phyloP scores from a whole-genome alignment of 2,113 vertebrate species.

The Lycaon pictus region DNA sequence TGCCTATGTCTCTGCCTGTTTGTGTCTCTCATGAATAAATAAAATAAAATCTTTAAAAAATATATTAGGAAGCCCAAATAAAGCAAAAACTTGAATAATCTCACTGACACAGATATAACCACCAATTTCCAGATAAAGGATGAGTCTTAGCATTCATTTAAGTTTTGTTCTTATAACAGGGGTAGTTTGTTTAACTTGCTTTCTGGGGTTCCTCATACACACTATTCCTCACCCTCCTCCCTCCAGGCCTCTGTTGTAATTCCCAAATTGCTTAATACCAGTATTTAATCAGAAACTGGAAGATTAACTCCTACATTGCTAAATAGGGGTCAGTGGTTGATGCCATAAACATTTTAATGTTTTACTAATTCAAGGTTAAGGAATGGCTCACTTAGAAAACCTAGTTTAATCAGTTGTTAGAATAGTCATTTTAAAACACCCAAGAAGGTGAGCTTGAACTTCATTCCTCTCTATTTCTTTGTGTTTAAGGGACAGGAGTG shows the following conservation, averaged over 20 bases:
- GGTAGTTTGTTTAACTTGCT: background rate
- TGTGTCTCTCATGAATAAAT: too few species aligned
- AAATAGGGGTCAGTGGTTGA: slow-evolving; percentile 47
- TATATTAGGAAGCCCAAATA: background rate
- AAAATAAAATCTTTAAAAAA: too few species aligned
- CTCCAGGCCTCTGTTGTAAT: slow-evolving; percentile 27
- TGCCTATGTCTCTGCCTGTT: too few species aligned
- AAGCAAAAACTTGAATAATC: slow-evolving; percentile 1
- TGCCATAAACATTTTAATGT: slow-evolving; percentile 78
- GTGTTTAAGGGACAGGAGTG: background rate
- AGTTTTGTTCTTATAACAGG: background rate
- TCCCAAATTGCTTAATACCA: slow-evolving; percentile 60
- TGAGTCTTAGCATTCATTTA: background rate
- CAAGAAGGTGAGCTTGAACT: background rate
- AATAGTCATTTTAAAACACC: slow-evolving; percentile 60
- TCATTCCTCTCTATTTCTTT: background rate
- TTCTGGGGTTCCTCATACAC: background rate
- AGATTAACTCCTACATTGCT: slow-evolving; percentile 56
- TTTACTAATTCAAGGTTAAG: slow-evolving; percentile 75
- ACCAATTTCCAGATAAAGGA: slow-evolving; percentile 25
- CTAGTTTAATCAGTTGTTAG: slow-evolving; percentile 63
- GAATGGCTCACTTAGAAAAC: slow-evolving; percentile 77
- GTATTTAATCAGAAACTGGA: slow-evolving; percentile 60
- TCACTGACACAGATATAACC: background rate
- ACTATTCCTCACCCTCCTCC: background rate